These are phyloP conservation scores for Bovichtus variegatus DNA, from an alignment of 2,797 vertebrate species.

Conservation along the genomic window DNA sequence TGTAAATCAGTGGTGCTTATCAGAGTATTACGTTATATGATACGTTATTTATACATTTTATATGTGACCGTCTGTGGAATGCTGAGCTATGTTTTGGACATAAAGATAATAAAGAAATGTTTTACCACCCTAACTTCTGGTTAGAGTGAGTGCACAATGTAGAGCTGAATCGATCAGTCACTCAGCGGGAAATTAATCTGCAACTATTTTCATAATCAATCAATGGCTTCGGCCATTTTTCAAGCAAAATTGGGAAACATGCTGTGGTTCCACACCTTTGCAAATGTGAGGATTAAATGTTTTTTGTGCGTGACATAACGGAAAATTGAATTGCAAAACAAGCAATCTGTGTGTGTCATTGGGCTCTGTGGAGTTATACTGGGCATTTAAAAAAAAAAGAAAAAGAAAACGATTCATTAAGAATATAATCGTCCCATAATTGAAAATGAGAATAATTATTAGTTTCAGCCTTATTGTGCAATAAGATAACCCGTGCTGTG, in stretches of 20 bases:
- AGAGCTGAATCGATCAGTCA: neutral
- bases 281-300: neutral
- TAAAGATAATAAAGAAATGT: neutral
- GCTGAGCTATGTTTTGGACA: neutral
- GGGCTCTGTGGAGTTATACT: neutral
- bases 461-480: neutral
- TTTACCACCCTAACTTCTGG: neutral
- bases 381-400: neutral
- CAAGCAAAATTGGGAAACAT: neutral
- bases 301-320: neutral
- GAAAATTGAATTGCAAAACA: neutral
- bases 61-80: neutral
- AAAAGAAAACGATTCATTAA: neutral
- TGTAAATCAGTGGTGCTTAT: conserved; percentile 55
- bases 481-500: neutral
- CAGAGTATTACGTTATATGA: conserved; percentile 39
- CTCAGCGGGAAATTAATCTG: neutral
- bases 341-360: neutral
- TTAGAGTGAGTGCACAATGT: neutral
- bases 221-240: neutral
- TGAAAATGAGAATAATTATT: neutral
- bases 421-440: neutral
- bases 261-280: neutral
- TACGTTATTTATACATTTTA: conserved; percentile 34
- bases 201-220: neutral